Percentiles rank a stretch among this genome's conserved stretches.
Conservation (phyloP, 2,113 vertebrate genomes). For the Noturus placidus region DNA sequence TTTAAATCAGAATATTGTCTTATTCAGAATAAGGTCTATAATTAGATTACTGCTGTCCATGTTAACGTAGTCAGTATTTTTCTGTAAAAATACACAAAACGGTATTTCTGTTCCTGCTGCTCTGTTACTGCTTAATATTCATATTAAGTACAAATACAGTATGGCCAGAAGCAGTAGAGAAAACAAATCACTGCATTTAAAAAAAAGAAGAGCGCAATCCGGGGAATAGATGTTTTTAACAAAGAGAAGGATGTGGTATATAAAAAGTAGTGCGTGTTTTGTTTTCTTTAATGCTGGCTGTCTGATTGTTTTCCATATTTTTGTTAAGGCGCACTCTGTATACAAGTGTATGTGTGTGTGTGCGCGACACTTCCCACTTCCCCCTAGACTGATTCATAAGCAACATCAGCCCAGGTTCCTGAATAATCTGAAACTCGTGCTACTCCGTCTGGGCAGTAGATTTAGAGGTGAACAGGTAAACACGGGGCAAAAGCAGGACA, state of each 20-base stretch:
- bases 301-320: constrained; percentile 11
- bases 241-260: neutral
- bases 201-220: neutral
- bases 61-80: too few relatives aligned
- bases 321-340: neutral
- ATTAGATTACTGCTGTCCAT: too few relatives aligned
- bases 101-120: neutral
- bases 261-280: neutral
- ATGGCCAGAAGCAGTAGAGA: neutral
- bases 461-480: constrained; percentile 1
- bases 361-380: neutral
- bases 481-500: neutral
- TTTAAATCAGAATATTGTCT: too few relatives aligned
- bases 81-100: neutral
- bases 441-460: constrained; percentile 31
- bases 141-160: neutral
- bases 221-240: neutral
- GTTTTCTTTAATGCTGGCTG: neutral
- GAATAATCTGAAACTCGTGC: constrained; percentile 22
- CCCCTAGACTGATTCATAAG: constrained; percentile 10
- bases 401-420: constrained; percentile 1
- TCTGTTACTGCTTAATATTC: constrained; percentile 26
- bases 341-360: neutral
- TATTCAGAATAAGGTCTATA: too few relatives aligned
- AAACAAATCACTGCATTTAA: neutral